These are phyloP conservation scores for Ictidomys tridecemlineatus DNA, from an alignment of 2,113 vertebrate species.

Conservation along the genomic window DNA sequence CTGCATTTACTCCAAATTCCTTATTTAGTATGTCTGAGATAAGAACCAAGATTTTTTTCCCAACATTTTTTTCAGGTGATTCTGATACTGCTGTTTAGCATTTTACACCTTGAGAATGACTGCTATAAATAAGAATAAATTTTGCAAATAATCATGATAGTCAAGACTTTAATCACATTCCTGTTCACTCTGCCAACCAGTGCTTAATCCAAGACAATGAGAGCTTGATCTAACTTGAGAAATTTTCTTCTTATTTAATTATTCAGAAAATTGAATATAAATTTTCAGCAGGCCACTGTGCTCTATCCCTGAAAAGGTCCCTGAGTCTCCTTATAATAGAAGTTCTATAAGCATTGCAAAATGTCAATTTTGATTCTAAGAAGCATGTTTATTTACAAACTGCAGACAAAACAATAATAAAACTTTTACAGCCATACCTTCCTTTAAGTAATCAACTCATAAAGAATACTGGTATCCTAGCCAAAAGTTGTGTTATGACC, in stretches of 20 bases:
- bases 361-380: conserved; percentile 53
- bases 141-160: conserved; percentile 16
- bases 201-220: conserved; percentile 27
- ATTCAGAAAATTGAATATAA: conserved; percentile 53
- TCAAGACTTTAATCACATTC: not conserved
- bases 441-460: conserved; percentile 11
- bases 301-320: not conserved
- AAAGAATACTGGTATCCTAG: not conserved
- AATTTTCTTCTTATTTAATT: conserved; percentile 54
- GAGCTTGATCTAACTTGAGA: conserved; percentile 6
- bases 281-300: not conserved
- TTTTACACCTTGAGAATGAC: not conserved
- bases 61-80: not conserved
- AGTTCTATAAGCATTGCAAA: not conserved
- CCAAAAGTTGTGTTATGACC: not conserved
- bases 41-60: not conserved
- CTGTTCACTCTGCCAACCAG: not conserved
- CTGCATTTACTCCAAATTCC: not conserved
- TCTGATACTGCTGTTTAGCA: not conserved
- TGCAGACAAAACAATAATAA: conserved; percentile 64
- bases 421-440: conserved; percentile 16
- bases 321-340: conserved; percentile 25
- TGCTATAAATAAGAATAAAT: not conserved
- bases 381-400: conserved; percentile 42
- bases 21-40: not conserved